Evolutionary conservation across 2,113 vertebrate species (phyloP).

Genomic region (Hippopotamus amphibius): DNA sequence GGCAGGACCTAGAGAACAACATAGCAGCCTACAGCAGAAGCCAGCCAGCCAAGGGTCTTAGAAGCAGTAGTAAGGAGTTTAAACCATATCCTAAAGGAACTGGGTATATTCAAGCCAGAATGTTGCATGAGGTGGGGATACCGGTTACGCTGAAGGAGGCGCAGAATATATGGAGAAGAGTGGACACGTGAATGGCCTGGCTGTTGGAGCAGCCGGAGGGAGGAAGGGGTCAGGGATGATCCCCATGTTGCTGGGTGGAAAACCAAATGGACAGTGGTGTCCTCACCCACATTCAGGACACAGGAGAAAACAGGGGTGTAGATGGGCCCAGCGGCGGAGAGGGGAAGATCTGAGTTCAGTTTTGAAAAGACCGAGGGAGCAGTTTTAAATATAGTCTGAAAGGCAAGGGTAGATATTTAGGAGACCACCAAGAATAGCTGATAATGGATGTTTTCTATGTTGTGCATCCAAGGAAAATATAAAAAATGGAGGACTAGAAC

Average conservation of each 20-base stretch:
- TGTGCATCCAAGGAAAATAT: background rate
- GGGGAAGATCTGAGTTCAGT: background rate
- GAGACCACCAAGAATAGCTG: background rate
- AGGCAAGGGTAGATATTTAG: background rate
- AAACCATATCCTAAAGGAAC: background rate
- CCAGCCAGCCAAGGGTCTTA: no score
- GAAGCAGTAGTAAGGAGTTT: background rate
- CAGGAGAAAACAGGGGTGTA: accelerated
- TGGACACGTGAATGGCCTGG: background rate
- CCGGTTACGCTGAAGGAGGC: background rate
- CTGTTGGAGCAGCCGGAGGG: background rate
- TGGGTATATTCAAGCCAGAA: background rate
- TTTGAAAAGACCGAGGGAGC: background rate
- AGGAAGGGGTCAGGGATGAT: no score
- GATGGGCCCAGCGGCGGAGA: no score
- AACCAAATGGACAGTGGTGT: background rate
- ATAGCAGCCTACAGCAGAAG: background rate
- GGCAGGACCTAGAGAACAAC: accelerated
- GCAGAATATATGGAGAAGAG: background rate
- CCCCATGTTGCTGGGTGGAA: background rate
- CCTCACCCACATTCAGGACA: background rate
- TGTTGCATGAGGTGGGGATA: background rate
- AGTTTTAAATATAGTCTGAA: background rate
- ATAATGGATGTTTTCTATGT: background rate
- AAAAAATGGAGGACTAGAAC: background rate